A percentile compares a stretch with the other conserved stretches of the same genome.
Evolutionary conservation across 2,888 invertebrate genomes (phyloP).

Genomic region (Brenthis hecate): DNA sequence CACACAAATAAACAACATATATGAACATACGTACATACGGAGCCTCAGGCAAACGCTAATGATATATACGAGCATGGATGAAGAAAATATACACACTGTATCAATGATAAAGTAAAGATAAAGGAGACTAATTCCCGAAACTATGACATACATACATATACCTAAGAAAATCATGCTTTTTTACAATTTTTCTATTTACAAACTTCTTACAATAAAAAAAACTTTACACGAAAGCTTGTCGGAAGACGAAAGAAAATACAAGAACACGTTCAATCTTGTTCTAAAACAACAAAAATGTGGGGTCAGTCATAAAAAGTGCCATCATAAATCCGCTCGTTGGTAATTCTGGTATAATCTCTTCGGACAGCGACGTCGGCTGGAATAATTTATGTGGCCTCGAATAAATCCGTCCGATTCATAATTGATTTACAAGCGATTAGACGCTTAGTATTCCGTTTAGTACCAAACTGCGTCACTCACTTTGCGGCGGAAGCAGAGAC

Average conservation of each 20-base stretch:
- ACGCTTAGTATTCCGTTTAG: slow-evolving; percentile 38
- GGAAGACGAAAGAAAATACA: not conserved
- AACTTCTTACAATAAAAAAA: not conserved
- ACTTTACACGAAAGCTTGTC: not conserved
- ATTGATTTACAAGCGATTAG: slow-evolving; percentile 39
- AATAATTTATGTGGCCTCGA: slow-evolving; percentile 17
- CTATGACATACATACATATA: no score
- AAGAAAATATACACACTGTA: no score
- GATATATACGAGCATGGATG: no score
- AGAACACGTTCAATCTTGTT: not conserved
- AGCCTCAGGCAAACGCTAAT: no score
- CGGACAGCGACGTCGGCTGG: slow-evolving; percentile 20
- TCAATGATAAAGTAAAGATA: no score
- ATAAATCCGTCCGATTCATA: slow-evolving; percentile 27
- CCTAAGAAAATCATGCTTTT: no score
- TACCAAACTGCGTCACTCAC: not conserved
- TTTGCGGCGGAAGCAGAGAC: no score
- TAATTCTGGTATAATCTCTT: slow-evolving; percentile 15
- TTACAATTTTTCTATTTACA: not conserved
- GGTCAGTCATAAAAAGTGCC: slow-evolving; percentile 13
- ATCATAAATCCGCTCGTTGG: slow-evolving; percentile 15
- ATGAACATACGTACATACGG: no score
- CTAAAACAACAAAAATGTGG: not conserved
- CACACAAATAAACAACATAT: no score
- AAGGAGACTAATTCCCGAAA: no score